Percentiles rank a stretch among this genome's conserved stretches.
Conservation (phyloP, 2,797 vertebrate genomes). For the Psittacula echo region DNA sequence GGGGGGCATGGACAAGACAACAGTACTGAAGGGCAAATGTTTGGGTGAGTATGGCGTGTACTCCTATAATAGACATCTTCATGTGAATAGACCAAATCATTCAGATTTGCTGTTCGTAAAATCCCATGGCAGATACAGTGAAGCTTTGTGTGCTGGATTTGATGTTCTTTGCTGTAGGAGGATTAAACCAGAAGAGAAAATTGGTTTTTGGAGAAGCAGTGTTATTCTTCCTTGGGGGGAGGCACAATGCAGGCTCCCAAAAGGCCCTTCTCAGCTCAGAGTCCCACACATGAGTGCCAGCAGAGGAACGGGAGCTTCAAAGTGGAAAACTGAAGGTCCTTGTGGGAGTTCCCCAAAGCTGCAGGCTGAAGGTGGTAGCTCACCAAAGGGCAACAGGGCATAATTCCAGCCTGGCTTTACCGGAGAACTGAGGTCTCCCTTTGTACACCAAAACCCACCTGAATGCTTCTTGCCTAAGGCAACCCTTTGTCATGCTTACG, state of each 20-base stretch:
- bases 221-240: not conserved
- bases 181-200: not conserved
- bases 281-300: accelerated
- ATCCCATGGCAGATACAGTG: not conserved
- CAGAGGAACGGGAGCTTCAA: accelerated
- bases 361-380: not conserved
- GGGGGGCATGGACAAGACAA: not conserved
- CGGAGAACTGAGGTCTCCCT: not conserved
- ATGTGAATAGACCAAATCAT: not conserved
- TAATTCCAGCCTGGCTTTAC: not conserved
- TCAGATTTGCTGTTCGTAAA: not conserved
- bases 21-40: not conserved
- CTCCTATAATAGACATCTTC: not conserved
- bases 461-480: not conserved
- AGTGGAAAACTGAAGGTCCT: not conserved
- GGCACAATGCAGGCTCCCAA: not conserved
- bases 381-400: not conserved
- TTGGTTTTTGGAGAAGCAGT: not conserved
- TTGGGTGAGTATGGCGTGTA: accelerated
- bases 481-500: not conserved
- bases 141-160: not conserved
- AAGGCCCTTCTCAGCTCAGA: not conserved
- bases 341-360: not conserved
- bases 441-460: not conserved
- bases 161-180: not conserved